Evolutionary conservation across 2,888 invertebrate genomes (phyloP).

Genomic region (Patella ulyssiponensis): DNA sequence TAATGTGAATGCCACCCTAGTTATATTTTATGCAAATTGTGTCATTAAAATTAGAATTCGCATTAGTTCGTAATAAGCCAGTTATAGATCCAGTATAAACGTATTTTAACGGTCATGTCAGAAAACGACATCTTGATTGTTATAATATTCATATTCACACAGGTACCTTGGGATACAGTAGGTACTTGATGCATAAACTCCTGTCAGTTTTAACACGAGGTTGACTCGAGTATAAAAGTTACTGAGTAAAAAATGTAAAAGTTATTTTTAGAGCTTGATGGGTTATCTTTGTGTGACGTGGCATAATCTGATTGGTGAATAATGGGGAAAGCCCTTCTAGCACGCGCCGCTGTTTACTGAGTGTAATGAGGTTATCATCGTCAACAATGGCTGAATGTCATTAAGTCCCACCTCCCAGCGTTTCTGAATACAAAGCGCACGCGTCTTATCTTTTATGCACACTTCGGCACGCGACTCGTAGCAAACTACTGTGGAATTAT

Average conservation of each 20-base stretch:
- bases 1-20: too few species aligned
- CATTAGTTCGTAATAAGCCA: too few species aligned
- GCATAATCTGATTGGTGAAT: slow-evolving; percentile 36
- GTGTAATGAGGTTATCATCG: slow-evolving; percentile 38
- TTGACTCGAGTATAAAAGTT: too few species aligned
- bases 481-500: neutral
- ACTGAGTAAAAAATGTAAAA: neutral
- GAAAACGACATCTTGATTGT: too few species aligned
- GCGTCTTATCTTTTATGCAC: slow-evolving; percentile 34
- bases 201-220: too few species aligned
- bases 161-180: too few species aligned
- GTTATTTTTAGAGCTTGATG: neutral
- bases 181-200: too few species aligned
- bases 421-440: slow-evolving; percentile 47
- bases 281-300: slow-evolving; percentile 31
- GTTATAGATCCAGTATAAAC: too few species aligned
- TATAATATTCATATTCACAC: too few species aligned
- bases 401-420: slow-evolving; percentile 39
- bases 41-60: too few species aligned
- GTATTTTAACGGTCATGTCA: too few species aligned
- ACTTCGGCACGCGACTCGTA: slow-evolving; percentile 44
- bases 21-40: too few species aligned
- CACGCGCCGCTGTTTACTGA: slow-evolving; percentile 48
- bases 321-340: slow-evolving; percentile 31
- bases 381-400: slow-evolving; percentile 42